Evolutionary conservation across 2,888 invertebrate genomes (phyloP).

Genomic region (Hecatera dysodea): DNA sequence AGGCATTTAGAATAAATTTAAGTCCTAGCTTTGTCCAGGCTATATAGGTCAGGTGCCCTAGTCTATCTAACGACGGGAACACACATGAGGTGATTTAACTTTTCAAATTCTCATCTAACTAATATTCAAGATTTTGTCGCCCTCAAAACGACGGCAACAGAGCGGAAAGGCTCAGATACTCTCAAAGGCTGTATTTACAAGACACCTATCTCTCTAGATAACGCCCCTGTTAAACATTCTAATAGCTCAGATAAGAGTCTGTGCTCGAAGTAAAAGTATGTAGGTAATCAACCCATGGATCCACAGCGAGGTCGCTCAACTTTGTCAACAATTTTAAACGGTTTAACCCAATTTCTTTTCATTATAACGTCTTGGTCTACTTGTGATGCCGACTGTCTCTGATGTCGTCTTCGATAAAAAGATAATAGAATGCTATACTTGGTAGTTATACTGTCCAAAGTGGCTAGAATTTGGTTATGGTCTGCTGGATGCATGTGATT

Average conservation of each 20-base stretch:
- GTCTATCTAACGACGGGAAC: background rate
- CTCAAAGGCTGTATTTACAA: constrained; percentile 51
- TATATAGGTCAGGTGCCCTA: background rate
- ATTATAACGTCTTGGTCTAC: constrained; percentile 87
- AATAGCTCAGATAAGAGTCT: constrained; percentile 61
- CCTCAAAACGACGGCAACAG: constrained; percentile 10
- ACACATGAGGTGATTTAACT: background rate
- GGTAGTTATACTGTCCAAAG: constrained; percentile 19
- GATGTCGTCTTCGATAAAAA: constrained; percentile 81
- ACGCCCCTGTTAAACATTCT: constrained; percentile 54
- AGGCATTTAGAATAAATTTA: too few relatives aligned
- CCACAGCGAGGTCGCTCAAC: constrained; percentile 61
- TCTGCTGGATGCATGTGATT: constrained; percentile 25
- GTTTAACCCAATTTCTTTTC: constrained; percentile 86
- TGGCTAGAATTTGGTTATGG: constrained; percentile 21
- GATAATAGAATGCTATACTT: constrained; percentile 58
- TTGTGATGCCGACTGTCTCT: constrained; percentile 70
- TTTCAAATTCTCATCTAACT: background rate
- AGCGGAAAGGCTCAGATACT: constrained; percentile 2
- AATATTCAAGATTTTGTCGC: background rate
- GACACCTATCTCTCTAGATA: constrained; percentile 55
- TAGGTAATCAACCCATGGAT: constrained; percentile 58
- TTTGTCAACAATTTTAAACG: constrained; percentile 74
- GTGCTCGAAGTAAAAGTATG: constrained; percentile 56
- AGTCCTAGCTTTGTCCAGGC: too few relatives aligned